These are phyloP conservation scores for Epinephelus awoara DNA, from an alignment of 2,797 vertebrate species.

Conservation along the genomic window DNA sequence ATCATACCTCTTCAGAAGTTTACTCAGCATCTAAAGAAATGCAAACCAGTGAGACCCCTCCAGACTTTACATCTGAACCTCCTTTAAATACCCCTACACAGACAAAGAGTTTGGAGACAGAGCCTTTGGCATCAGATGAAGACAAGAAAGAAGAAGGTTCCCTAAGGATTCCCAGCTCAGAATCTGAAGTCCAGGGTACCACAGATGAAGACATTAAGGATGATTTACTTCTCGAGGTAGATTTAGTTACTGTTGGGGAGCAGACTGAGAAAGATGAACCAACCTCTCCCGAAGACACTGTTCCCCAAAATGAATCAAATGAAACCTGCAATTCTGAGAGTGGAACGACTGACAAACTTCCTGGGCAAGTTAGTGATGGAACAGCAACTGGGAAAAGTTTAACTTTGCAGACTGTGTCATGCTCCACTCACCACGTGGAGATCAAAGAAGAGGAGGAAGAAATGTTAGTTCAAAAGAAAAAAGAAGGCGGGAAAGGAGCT, in stretches of 20 bases:
- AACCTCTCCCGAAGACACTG: constrained; percentile 28
- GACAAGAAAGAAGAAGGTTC: constrained; percentile 24
- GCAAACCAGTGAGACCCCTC: constrained; percentile 15
- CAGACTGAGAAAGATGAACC: constrained; percentile 69
- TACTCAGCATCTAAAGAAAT: constrained; percentile 28
- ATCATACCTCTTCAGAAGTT: constrained; percentile 17
- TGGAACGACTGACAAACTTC: constrained; percentile 12
- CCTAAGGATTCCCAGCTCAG: constrained; percentile 29
- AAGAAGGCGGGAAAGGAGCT: constrained; percentile 33
- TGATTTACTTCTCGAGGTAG: constrained; percentile 82
- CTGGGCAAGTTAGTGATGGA: constrained; percentile 32
- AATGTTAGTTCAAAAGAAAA: constrained; percentile 72
- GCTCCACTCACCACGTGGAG: constrained; percentile 68
- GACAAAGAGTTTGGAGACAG: constrained; percentile 38
- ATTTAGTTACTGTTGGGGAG: constrained; percentile 84
- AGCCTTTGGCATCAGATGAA: constrained; percentile 29
- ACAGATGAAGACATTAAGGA: constrained; percentile 82
- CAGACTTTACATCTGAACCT: constrained; percentile 25
- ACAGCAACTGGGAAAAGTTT: constrained; percentile 37
- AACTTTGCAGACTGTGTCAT: constrained; percentile 70
- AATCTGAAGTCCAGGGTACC: constrained; percentile 50
- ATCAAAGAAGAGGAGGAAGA: constrained; percentile 86
- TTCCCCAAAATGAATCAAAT: constrained; percentile 43
- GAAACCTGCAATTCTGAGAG: constrained; percentile 17
- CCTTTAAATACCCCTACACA: constrained; percentile 35